phyloP scores from a whole-genome alignment of 2,797 vertebrate species.

The Thalassophryne amazonica region DNA sequence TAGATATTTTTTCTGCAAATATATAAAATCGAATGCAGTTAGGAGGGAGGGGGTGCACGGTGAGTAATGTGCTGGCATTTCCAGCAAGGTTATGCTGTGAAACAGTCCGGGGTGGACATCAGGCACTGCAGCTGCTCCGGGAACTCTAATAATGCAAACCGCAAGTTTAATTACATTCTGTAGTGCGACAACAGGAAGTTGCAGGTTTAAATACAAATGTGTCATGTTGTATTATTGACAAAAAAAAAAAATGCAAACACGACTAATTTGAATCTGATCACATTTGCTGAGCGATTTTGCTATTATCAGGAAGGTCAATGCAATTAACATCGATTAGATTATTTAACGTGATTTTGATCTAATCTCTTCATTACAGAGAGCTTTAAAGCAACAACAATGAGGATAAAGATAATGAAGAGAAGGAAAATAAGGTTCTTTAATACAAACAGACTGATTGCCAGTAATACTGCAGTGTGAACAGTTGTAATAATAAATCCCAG shows the following conservation, averaged over 20 bases:
- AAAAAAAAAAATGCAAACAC: too few species aligned
- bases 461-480: not conserved
- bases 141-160: constrained; percentile 42
- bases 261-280: too few species aligned
- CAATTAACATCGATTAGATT: not conserved
- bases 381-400: not conserved
- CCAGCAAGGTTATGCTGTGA: constrained; percentile 54
- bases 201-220: not conserved
- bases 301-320: not conserved
- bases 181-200: not conserved
- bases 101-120: constrained; percentile 46
- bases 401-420: not conserved
- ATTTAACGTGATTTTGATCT: not conserved
- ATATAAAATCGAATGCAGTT: constrained; percentile 54
- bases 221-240: too few species aligned
- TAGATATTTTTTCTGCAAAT: constrained; percentile 40
- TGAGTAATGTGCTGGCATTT: constrained; percentile 69
- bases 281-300: not conserved
- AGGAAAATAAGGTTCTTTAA: not conserved
- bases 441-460: not conserved
- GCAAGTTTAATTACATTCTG: constrained; percentile 34
- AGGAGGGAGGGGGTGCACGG: constrained; percentile 49
- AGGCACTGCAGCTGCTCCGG: constrained; percentile 28
- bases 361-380: not conserved
- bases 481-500: not conserved